Evolutionary conservation across 2,888 invertebrate species (phyloP).

Genomic region (Gymnosoma rotundatum): DNA sequence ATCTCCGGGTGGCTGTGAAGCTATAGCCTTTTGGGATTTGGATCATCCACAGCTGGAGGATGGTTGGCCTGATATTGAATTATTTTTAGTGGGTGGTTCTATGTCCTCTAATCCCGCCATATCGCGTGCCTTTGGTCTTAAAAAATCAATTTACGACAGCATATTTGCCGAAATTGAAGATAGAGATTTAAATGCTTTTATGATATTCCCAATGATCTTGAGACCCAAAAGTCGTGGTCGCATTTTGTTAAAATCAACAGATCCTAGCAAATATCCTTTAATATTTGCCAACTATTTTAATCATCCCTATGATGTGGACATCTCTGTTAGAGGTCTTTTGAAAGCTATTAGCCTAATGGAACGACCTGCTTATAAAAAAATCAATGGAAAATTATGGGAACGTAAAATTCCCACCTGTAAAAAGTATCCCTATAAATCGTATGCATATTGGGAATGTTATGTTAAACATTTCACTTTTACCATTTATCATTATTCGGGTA

Average conservation of each 20-base stretch:
- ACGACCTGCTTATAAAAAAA: constrained; percentile 83
- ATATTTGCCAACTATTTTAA: constrained; percentile 88
- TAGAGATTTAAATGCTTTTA: constrained; percentile 82
- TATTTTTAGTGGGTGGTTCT: constrained; percentile 85
- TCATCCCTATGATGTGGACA: constrained; percentile 85
- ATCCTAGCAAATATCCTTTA: constrained; percentile 86
- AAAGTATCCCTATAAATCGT: constrained; percentile 82
- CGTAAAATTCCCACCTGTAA: constrained; percentile 86
- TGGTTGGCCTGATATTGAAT: constrained; percentile 87
- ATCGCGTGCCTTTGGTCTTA: constrained; percentile 82
- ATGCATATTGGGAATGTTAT: constrained; percentile 87
- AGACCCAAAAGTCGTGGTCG: constrained; percentile 88
- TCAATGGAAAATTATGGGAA: constrained; percentile 83
- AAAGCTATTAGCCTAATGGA: constrained; percentile 83
- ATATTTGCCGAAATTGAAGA: constrained; percentile 82
- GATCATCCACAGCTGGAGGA: constrained; percentile 83
- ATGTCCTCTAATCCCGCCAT: constrained; percentile 82
- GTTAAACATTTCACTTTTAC: constrained; percentile 85
- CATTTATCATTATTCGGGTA: constrained; percentile 86
- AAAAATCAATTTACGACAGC: constrained; percentile 82
- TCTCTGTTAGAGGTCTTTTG: constrained; percentile 85
- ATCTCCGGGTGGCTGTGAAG: constrained; percentile 85
- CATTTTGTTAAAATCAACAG: constrained; percentile 85
- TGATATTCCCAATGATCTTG: constrained; percentile 85
- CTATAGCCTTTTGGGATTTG: constrained; percentile 86